Conservation (phyloP, 2,113 vertebrate species). For the Helogale parvula region DNA sequence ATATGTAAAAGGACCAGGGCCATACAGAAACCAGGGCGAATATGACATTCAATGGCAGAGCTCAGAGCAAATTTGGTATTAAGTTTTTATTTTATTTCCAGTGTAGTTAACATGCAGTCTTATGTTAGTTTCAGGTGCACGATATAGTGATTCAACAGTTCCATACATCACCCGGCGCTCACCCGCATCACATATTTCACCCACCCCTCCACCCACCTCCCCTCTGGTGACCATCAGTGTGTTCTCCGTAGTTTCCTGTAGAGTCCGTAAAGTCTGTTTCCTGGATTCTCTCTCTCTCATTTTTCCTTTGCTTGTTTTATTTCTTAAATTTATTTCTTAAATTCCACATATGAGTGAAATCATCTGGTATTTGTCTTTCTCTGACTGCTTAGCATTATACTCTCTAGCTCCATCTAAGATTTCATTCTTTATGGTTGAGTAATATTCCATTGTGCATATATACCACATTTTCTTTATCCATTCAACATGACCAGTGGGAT, state of each 20-base stretch:
- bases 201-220: background rate
- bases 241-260: background rate
- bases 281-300: background rate
- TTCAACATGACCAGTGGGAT: background rate
- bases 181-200: background rate
- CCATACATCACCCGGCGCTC: background rate
- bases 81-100: background rate
- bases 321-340: background rate
- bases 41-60: background rate
- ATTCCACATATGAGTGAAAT: background rate
- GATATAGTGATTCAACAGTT: background rate
- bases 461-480: background rate
- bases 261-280: background rate
- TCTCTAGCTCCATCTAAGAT: background rate
- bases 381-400: background rate
- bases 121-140: background rate
- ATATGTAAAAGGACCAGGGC: background rate
- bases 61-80: background rate
- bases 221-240: background rate
- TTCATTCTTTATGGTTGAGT: background rate
- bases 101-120: background rate
- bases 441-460: background rate
- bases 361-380: background rate
- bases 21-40: background rate
- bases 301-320: background rate